Conservation (phyloP, 2,113 vertebrate species). For the Cisticola juncidis region DNA sequence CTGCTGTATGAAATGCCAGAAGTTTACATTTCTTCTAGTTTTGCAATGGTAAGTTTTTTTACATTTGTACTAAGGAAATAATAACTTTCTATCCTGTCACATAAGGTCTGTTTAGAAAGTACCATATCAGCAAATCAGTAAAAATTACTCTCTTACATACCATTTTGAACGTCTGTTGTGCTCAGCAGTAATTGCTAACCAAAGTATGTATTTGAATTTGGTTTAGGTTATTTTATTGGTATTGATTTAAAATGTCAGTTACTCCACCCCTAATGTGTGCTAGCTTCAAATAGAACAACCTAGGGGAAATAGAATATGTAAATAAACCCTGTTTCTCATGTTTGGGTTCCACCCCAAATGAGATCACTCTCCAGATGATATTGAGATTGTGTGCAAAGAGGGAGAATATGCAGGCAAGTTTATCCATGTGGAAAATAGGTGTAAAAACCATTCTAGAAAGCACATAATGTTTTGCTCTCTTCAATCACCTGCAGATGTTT, state of each 20-base stretch:
- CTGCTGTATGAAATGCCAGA: conserved; percentile 32
- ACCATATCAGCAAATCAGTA: not conserved
- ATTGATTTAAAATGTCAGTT: not conserved
- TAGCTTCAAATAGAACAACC: not conserved
- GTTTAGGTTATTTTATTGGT: not conserved
- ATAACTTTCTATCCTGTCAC: not conserved
- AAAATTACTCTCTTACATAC: not conserved
- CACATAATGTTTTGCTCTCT: not conserved
- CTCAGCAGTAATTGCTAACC: not conserved
- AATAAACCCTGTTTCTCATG: not conserved
- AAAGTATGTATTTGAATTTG: not conserved
- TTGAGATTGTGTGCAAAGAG: not conserved
- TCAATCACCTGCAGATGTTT: not conserved
- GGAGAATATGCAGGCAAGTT: not conserved
- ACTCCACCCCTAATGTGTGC: not conserved
- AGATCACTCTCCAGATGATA: not conserved
- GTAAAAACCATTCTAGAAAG: not conserved
- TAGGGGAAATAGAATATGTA: not conserved
- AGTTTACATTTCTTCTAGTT: conserved; percentile 37
- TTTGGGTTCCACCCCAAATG: not conserved
- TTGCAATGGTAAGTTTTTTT: conserved; percentile 67
- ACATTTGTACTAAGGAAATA: not conserved
- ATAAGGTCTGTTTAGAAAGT: not conserved
- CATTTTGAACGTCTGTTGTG: not conserved
- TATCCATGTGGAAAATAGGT: not conserved